Evolutionary conservation across 2,888 invertebrate species (phyloP).

Genomic region (Agriotes lineatus): DNA sequence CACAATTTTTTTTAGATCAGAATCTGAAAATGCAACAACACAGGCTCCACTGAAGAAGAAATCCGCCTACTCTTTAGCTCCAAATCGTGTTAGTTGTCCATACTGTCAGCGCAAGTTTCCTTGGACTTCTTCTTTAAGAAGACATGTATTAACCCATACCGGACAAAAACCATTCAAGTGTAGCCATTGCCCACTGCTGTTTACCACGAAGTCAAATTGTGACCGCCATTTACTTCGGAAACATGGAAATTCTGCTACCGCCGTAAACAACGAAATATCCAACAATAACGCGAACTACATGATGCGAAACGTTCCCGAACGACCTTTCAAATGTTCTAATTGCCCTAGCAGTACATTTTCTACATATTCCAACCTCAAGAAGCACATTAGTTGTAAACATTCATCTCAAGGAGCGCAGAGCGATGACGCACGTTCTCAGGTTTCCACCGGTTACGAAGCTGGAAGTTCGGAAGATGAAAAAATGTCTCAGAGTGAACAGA

Average conservation of each 20-base stretch:
- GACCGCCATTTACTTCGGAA: constrained; percentile 93
- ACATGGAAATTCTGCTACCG: constrained; percentile 74
- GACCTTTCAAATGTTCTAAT: constrained; percentile 83
- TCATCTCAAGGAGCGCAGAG: constrained; percentile 66
- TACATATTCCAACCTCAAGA: constrained; percentile 82
- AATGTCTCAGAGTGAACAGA: constrained; percentile 61
- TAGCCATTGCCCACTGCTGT: constrained; percentile 90
- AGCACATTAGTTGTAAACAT: constrained; percentile 82
- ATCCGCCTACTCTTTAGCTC: constrained; percentile 95
- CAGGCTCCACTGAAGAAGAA: constrained; percentile 81
- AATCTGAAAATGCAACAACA: constrained; percentile 70
- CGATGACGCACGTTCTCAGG: constrained; percentile 56
- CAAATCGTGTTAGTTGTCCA: constrained; percentile 93
- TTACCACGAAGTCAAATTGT: constrained; percentile 97
- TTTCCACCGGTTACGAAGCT: constrained; percentile 62
- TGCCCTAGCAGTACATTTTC: constrained; percentile 89
- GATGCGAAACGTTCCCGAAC: constrained; percentile 79
- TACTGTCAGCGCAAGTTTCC: constrained; percentile 96
- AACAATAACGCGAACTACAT: constrained; percentile 62
- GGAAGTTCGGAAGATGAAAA: constrained; percentile 65
- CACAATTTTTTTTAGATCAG: constrained; percentile 70
- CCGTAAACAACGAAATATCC: constrained; percentile 57
- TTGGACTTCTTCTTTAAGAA: constrained; percentile 95
- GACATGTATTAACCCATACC: constrained; percentile 95
- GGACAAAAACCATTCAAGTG: constrained; percentile 98